Evolutionary conservation across 1,140 invertebrate species (phyloP), one percentile per base, ranked within the genome.

Genomic region (Prorops nasuta): DNA sequence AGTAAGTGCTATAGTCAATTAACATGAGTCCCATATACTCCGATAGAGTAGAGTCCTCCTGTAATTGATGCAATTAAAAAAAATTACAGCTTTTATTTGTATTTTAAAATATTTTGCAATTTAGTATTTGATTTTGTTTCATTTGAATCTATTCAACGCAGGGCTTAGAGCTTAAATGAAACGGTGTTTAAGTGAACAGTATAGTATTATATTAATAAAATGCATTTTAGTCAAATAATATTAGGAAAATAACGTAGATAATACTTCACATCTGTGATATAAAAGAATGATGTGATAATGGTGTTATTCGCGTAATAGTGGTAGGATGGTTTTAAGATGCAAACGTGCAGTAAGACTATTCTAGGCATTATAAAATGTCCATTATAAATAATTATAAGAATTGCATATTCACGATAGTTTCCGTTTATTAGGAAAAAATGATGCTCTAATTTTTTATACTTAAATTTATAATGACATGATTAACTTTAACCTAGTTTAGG

Each of bases 191-290:
- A n/a, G n/a, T n/a, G n/a, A n/a, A n/a, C n/a, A n/a, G n/a, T n/a
- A n/a, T n/a, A n/a, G n/a, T n/a, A n/a, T n/a, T n/a, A n/a, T n/a
- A n/a, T n/a, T n/a, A n/a, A n/a, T n/a, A n/a, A n/a, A n/a, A n/a
- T n/a, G n/a, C n/a, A n/a, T n/a, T n/a, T n/a, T n/a, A n/a, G n/a
- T n/a, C n/a, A n/a, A n/a, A n/a, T n/a, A n/a, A 28, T 28, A 28
- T 28, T 28, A 10, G 24, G 4, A 28, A 28, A 4, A 6, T 28
- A 28, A 10, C 10, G 24, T 28, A 28, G 10, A 28, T 19, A 52
- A 63, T 28, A 41, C 28, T 56, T 60, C 56, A 60, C 40, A 39
- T 61, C 54, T 63, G 58, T 63, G 60, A 63, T 63, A 63, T 40
- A 49, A 49, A 24, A 35, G 40, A 61, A 44, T 51, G 49, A 60